A percentile compares a stretch with the other conserved stretches of the same genome.
Evolutionary conservation across 2,888 invertebrate genomes (phyloP).

Genomic region (Catocala fraxini): DNA sequence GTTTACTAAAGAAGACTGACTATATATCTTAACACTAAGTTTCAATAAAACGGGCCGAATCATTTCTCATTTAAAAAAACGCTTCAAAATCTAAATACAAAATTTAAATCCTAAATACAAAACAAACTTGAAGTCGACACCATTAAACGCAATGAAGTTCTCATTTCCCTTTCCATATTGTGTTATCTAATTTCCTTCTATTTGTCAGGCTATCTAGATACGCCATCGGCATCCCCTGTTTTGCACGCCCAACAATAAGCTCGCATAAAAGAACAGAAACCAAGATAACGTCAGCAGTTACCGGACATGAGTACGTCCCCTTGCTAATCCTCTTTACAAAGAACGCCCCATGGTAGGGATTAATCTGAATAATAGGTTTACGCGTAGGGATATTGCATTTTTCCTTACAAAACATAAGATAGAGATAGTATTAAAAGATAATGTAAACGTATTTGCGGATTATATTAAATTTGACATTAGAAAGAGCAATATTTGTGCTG

Average conservation of each 20-base stretch:
- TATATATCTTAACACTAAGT: too few species aligned
- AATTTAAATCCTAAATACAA: too few species aligned
- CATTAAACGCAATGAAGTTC: too few species aligned
- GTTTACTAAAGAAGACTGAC: too few species aligned
- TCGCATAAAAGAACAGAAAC: conserved; percentile 7
- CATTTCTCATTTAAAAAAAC: too few species aligned
- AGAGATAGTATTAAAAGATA: neutral
- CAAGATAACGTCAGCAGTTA: conserved; percentile 10
- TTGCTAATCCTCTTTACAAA: conserved; percentile 18
- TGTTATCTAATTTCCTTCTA: neutral
- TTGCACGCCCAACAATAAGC: conserved; percentile 3
- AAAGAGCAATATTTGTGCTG: too few species aligned
- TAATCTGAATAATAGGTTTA: conserved; percentile 16
- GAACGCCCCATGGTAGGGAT: conserved; percentile 10
- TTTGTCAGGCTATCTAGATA: neutral
- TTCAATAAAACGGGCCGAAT: too few species aligned
- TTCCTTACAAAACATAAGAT: neutral
- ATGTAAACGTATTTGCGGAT: neutral
- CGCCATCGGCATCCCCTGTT: neutral
- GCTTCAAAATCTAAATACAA: too few species aligned
- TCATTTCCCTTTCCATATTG: neutral
- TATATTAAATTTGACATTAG: neutral
- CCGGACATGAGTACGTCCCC: conserved; percentile 8
- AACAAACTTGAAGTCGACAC: too few species aligned
- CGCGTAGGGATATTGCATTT: conserved; percentile 3